Evolutionary conservation across 2,113 vertebrate genomes (phyloP).

Genomic region (Odontophorus gujanensis): DNA sequence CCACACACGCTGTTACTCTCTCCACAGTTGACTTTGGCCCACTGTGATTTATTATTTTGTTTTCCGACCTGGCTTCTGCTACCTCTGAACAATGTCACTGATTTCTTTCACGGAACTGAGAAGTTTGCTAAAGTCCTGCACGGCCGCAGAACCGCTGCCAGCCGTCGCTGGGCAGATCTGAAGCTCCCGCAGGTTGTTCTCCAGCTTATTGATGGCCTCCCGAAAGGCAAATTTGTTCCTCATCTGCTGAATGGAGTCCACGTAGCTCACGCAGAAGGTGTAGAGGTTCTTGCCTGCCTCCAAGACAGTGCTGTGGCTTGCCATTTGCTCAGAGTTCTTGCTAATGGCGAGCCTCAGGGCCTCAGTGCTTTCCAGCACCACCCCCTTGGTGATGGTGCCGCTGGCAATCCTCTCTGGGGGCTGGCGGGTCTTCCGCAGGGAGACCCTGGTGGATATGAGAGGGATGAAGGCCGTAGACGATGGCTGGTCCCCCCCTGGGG

Average conservation of each 20-base stretch:
- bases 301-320: slow-evolving; percentile 92
- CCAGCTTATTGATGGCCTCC: slow-evolving; percentile 98
- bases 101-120: slow-evolving; percentile 96
- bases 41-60: neutral
- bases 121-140: slow-evolving; percentile 97
- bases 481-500: slow-evolving; percentile 72
- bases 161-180: slow-evolving; percentile 92
- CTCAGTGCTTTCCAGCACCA: slow-evolving; percentile 90
- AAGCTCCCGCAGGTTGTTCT: slow-evolving; percentile 92
- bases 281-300: slow-evolving; percentile 98
- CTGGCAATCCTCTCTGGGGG: slow-evolving; percentile 87
- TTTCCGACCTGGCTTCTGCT: slow-evolving; percentile 76
- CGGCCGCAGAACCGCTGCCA: slow-evolving; percentile 83
- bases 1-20: neutral
- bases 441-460: slow-evolving; percentile 89
- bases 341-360: slow-evolving; percentile 88
- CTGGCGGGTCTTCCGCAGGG: slow-evolving; percentile 93
- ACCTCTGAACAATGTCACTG: slow-evolving; percentile 98
- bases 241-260: slow-evolving; percentile 99
- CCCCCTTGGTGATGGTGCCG: slow-evolving; percentile 89
- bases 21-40: slow-evolving; percentile 48
- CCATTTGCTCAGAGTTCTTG: slow-evolving; percentile 93
- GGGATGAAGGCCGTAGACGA: slow-evolving; percentile 89
- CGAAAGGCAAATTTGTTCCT: slow-evolving; percentile 97
- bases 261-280: slow-evolving; percentile 92